Evolutionary conservation across 2,113 vertebrate species (phyloP).

Genomic region (Otus sunia): DNA sequence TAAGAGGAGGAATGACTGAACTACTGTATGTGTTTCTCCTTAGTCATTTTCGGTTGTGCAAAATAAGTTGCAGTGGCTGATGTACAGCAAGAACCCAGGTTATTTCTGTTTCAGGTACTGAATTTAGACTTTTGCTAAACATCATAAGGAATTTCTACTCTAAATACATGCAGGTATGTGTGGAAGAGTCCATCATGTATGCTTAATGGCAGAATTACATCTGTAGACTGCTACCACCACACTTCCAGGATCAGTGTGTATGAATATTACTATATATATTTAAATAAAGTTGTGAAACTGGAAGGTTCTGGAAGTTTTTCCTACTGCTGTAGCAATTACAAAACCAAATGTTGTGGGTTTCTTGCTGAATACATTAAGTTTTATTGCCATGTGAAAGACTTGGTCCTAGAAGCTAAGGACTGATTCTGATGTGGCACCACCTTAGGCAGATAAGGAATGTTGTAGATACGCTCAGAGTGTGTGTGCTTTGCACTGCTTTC

Average conservation of each 20-base stretch:
- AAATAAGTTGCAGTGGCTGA: not conserved
- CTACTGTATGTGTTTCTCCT: not conserved
- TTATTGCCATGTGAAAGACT: not conserved
- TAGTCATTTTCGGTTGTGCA: not conserved
- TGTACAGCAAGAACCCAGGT: not conserved
- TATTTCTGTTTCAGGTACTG: not conserved
- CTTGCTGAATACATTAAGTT: not conserved
- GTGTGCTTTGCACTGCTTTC: not conserved
- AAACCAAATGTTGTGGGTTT: not conserved
- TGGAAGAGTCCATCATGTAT: not conserved
- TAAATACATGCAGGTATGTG: not conserved
- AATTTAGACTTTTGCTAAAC: not conserved
- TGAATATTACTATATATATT: not conserved
- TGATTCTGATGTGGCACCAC: not conserved
- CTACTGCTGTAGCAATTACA: not conserved
- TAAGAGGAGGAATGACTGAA: not conserved
- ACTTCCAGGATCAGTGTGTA: not conserved
- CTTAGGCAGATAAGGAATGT: not conserved
- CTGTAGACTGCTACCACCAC: not conserved
- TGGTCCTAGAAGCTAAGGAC: not conserved
- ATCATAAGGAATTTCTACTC: not conserved
- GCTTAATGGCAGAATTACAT: not conserved
- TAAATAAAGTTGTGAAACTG: not conserved
- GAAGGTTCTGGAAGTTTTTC: not conserved
- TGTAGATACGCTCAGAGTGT: rapidly evolving